These are phyloP conservation scores for Geotrupes spiniger DNA, from an alignment of 2,888 invertebrate genomes.

Conservation along the genomic window DNA sequence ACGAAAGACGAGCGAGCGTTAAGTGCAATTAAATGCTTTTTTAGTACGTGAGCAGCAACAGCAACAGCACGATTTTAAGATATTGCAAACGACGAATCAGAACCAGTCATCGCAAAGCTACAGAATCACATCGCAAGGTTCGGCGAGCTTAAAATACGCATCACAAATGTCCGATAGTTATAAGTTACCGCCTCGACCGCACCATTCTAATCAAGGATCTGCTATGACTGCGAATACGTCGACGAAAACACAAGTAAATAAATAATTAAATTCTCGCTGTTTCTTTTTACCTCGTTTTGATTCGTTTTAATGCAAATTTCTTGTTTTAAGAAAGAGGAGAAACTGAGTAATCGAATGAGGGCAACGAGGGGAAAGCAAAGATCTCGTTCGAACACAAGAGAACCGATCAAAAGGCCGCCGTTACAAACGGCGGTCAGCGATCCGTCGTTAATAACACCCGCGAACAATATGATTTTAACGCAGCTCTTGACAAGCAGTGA, in stretches of 20 bases:
- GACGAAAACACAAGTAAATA: conserved; percentile 3
- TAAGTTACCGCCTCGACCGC: conserved; percentile 18
- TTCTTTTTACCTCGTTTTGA: not conserved
- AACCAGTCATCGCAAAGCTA: conserved; percentile 34
- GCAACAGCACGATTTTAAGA: conserved; percentile 24
- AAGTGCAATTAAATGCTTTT: not conserved
- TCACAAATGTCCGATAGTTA: conserved; percentile 37
- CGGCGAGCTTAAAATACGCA: conserved; percentile 44
- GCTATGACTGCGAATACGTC: conserved; percentile 10
- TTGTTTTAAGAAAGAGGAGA: conserved; percentile 29
- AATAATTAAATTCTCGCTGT: not conserved
- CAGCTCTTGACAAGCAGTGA: conserved; percentile 76
- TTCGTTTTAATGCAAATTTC: conserved; percentile 9
- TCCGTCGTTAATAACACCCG: conserved; percentile 60
- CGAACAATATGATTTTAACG: conserved; percentile 71
- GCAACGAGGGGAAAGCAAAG: conserved; percentile 39
- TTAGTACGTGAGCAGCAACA: conserved; percentile 15
- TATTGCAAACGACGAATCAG: conserved; percentile 25
- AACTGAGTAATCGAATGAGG: conserved; percentile 32
- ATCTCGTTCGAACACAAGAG: conserved; percentile 57
- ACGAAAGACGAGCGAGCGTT: no score
- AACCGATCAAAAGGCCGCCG: conserved; percentile 56
- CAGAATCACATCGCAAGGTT: conserved; percentile 38
- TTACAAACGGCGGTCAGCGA: conserved; percentile 74
- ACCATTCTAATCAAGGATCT: conserved; percentile 15